Conservation (phyloP, 2,797 vertebrate genomes). For the Taenioides sp. region DNA sequence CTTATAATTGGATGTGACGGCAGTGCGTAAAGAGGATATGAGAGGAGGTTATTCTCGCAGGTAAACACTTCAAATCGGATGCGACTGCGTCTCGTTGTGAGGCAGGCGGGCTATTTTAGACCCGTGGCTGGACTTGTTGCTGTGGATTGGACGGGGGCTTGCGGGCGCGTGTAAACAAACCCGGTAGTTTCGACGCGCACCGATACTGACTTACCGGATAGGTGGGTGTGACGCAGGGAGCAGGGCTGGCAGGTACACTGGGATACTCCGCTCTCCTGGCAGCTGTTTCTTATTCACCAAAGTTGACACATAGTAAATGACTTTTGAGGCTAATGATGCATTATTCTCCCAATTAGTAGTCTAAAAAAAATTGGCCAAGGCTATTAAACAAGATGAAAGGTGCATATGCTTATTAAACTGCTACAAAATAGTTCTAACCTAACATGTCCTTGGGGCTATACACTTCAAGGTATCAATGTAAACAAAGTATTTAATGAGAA, state of each 20-base stretch:
- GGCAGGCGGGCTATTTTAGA: constrained; percentile 43
- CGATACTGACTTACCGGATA: constrained; percentile 74
- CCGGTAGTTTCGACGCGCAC: constrained; percentile 72
- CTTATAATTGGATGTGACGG: constrained; percentile 64
- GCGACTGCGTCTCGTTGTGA: constrained; percentile 8
- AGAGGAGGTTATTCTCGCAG: constrained; percentile 36
- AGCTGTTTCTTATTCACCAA: neutral
- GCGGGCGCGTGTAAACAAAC: constrained; percentile 36
- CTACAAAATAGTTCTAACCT: constrained; percentile 28
- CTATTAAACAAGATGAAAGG: constrained; percentile 8
- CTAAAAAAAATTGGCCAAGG: neutral
- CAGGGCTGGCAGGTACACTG: constrained; percentile 47
- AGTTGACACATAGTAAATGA: neutral
- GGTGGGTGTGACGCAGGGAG: constrained; percentile 76
- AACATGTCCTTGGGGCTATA: constrained; percentile 14
- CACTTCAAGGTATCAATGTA: constrained; percentile 22
- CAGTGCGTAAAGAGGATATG: constrained; percentile 63
- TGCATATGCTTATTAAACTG: constrained; percentile 2
- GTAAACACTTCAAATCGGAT: constrained; percentile 37
- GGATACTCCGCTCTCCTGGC: neutral
- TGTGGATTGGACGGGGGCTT: constrained; percentile 15
- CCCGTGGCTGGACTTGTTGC: neutral
- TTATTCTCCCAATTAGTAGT: neutral
- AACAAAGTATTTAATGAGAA: constrained; percentile 21
- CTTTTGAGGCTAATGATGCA: too few species aligned